Evolutionary conservation across 2,888 invertebrate genomes (phyloP), one percentile per base, ranked within the genome.

Genomic region (Drosophila cognata): DNA sequence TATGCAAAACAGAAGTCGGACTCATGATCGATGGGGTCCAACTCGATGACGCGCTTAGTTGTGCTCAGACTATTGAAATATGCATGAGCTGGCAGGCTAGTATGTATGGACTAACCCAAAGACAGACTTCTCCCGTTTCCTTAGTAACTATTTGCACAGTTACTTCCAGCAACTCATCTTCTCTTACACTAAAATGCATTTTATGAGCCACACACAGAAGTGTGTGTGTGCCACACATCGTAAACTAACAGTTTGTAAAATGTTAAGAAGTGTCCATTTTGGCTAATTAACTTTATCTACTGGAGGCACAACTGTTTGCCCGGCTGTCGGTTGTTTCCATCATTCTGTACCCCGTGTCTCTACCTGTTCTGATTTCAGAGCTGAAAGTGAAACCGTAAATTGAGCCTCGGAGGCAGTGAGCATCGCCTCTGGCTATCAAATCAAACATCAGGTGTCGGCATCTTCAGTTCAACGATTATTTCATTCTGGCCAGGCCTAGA

Each of bases 331-430:
- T 25, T 36, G 11, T 11, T 31, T 31, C n/a, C 52, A 11, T 13
- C 51, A 29, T 6, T 18, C n/a, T 10, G 18, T 6, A 18, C 29
- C 10, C 18, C 60, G 41, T 31, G 11, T n/a, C 31, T 35, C 71
- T 91, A 91, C 91, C 91, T 91, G 91, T 91, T 91, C 84, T 91
- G 91, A 92, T 92, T 92, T 92, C 66, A 76, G 64, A 70, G 60
- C 75, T 74, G 91, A 91, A 92, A 92, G 91, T 91, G 91, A 91
- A 91, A 91, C 90, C 89, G 82, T 84, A 79, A 83, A 84, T 91
- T 84, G 21, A 18, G 58, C 35, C 58, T 55, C 35, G 59, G 66
- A 58, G 71, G 66, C 33, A 38, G 6, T 16, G 38, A 36, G 56
- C 48, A 56, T 60, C 65, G 78, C 66, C 61, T 66, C 28, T 59